Evolutionary conservation across 1,140 invertebrate species (phyloP), one percentile per base, ranked within the genome.

Genomic region (Brachionus sp.): DNA sequence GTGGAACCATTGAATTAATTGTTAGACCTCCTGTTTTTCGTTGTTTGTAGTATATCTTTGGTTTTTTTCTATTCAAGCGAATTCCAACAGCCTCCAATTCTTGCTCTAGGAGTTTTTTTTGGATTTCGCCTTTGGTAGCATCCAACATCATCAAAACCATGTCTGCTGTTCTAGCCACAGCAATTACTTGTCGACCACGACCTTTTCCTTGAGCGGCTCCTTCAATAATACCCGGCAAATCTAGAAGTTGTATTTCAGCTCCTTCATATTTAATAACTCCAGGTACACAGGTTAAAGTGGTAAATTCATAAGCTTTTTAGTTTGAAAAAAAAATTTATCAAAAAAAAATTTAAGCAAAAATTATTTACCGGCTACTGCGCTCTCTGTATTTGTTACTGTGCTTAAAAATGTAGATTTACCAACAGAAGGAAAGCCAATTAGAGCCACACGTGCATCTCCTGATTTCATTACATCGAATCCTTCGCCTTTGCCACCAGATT

Each of bases 391-490:
- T 1, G 96, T 98, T 84, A 98, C 88, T 35, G 50, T 77, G 73
- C 93, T 98, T 7, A 99, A 90, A 66, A 99, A 89, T 0, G 98
- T 99, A 5, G 97, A 99, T 90, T 99, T 99, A 1, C 98, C 98
- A 64, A 99, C 98, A 2, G 98, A 99, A 19, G 98, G 98, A 91
- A 99, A 99, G 29, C 93, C 93, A 37, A 99, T 97, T 91, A 99
- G 99, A 29, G 97, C 96, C 86, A 98, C 97, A 89, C 97, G 91
- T 80, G 98, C 97, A 92, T 99, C 98, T 87, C 98, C 98, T 86
- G 97, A 99, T 91, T 99, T 99, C 10, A 97, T 97, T 68, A 99
- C 97, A 92, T 99, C 97, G 89, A 99, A 99, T 85, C 97, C 97
- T 88, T 95, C 92, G 82, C 94, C 93, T 35, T 91, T 89, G 33